Evolutionary conservation across 2,888 invertebrate species (phyloP).

Genomic region (Pheosia gnoma): DNA sequence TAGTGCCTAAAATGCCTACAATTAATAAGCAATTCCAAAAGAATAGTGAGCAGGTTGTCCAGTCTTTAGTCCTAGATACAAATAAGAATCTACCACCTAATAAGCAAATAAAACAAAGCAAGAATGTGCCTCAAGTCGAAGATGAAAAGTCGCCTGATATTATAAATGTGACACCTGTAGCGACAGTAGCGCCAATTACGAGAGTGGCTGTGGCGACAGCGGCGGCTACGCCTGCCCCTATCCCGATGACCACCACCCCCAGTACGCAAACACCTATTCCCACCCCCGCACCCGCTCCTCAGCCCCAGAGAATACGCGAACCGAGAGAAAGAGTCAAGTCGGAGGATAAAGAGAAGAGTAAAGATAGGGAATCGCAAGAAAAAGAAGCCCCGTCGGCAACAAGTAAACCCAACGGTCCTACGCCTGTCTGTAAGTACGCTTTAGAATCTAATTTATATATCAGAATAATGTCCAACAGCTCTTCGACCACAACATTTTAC

Average conservation of each 20-base stretch:
- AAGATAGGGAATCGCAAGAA: constrained; percentile 42
- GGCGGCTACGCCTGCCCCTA: constrained; percentile 25
- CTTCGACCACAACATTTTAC: no score
- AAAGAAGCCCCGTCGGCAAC: constrained; percentile 34
- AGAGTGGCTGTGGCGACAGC: constrained; percentile 30
- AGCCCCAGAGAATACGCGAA: constrained; percentile 64
- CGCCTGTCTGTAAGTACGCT: constrained; percentile 57
- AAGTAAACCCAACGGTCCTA: constrained; percentile 58
- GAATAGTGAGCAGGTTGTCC: constrained; percentile 62
- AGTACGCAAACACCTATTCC: constrained; percentile 22
- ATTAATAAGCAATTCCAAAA: constrained; percentile 71
- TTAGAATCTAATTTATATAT: background rate
- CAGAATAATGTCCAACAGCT: background rate
- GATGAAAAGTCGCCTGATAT: constrained; percentile 50
- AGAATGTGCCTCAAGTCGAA: constrained; percentile 67
- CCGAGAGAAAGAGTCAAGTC: constrained; percentile 57
- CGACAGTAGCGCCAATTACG: constrained; percentile 27
- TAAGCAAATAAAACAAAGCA: constrained; percentile 64
- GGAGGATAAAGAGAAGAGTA: constrained; percentile 56
- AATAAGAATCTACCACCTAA: constrained; percentile 63
- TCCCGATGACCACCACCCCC: constrained; percentile 23
- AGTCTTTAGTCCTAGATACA: constrained; percentile 67
- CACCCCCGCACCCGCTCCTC: constrained; percentile 41
- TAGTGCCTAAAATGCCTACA: constrained; percentile 83
- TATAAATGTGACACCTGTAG: constrained; percentile 25